Percentiles rank a stretch among this genome's conserved stretches.
Conservation (phyloP, 1,140 invertebrate species). For the Macrotrachela quadricornifera region DNA sequence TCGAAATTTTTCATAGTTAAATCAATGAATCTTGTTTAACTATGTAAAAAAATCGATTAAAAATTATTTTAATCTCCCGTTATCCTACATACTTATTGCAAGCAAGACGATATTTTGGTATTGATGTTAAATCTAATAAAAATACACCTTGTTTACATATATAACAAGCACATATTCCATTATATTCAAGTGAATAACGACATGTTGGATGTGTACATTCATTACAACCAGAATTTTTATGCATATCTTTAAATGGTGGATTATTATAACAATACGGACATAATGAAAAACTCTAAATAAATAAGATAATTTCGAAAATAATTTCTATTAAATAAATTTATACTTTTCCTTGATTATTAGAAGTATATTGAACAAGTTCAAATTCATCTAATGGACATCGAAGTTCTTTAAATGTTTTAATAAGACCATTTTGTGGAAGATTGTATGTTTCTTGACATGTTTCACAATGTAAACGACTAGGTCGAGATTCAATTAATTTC, state of each 20-base stretch:
- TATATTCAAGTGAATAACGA: slow-evolving; percentile 51
- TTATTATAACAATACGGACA: slow-evolving; percentile 97
- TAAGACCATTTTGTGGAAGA: slow-evolving; percentile 71
- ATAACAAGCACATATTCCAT: slow-evolving; percentile 64
- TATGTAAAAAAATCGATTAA: too few species aligned
- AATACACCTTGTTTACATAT: slow-evolving; percentile 52
- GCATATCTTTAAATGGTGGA: slow-evolving; percentile 88
- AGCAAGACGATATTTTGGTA: slow-evolving; percentile 82
- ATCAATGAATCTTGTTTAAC: too few species aligned
- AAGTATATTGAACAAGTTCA: slow-evolving; percentile 61
- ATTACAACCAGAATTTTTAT: slow-evolving; percentile 57
- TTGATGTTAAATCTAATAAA: slow-evolving; percentile 71
- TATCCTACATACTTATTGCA: slow-evolving; percentile 66
- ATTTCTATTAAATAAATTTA: neutral
- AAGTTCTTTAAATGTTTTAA: slow-evolving; percentile 77
- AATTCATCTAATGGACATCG: slow-evolving; percentile 96
- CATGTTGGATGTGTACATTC: slow-evolving; percentile 86
- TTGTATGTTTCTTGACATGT: slow-evolving; percentile 73
- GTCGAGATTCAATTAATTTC: slow-evolving; percentile 85
- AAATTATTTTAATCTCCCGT: neutral
- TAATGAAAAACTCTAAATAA: slow-evolving; percentile 51
- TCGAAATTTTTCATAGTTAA: neutral
- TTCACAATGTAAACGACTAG: slow-evolving; percentile 72
- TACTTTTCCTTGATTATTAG: slow-evolving; percentile 60
- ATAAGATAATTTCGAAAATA: neutral